Percentiles rank a stretch among this genome's conserved stretches.
Conservation (phyloP, 1,140 invertebrate genomes). For the Cherax destructor region DNA sequence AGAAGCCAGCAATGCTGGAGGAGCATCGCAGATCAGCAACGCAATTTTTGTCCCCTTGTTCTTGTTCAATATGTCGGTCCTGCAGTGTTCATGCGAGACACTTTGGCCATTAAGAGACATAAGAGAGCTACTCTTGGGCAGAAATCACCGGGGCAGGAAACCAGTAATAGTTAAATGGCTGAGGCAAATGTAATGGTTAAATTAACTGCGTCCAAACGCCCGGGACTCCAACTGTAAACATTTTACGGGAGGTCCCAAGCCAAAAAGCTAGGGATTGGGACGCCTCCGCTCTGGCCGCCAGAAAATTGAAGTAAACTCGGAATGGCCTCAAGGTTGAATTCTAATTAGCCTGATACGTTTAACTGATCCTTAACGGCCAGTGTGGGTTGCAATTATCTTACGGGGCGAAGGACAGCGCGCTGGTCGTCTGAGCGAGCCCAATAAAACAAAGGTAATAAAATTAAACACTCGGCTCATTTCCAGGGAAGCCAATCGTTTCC, state of each 20-base stretch:
- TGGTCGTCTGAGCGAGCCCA: slow-evolving; percentile 33
- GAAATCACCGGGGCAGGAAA: background rate
- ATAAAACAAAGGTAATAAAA: slow-evolving; percentile 64
- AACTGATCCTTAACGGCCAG: slow-evolving; percentile 45
- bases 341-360: slow-evolving; percentile 49
- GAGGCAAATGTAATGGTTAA: slow-evolving; percentile 56
- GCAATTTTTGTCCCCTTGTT: background rate
- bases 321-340: slow-evolving; percentile 49
- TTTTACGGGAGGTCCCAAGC: slow-evolving; percentile 33
- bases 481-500: slow-evolving; percentile 54
- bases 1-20: background rate
- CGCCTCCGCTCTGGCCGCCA: slow-evolving; percentile 15
- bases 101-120: background rate
- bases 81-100: background rate
- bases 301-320: slow-evolving; percentile 42
- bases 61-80: background rate
- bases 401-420: background rate
- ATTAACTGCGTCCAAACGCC: slow-evolving; percentile 47
- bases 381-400: slow-evolving; percentile 49
- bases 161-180: slow-evolving; percentile 45
- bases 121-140: background rate
- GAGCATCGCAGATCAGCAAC: background rate
- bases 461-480: slow-evolving; percentile 51
- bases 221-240: slow-evolving; percentile 20
- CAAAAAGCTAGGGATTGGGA: slow-evolving; percentile 46